These are phyloP conservation scores for Caenorhabditis sp. DNA, from an alignment of 2,888 invertebrate genomes.

Conservation along the genomic window DNA sequence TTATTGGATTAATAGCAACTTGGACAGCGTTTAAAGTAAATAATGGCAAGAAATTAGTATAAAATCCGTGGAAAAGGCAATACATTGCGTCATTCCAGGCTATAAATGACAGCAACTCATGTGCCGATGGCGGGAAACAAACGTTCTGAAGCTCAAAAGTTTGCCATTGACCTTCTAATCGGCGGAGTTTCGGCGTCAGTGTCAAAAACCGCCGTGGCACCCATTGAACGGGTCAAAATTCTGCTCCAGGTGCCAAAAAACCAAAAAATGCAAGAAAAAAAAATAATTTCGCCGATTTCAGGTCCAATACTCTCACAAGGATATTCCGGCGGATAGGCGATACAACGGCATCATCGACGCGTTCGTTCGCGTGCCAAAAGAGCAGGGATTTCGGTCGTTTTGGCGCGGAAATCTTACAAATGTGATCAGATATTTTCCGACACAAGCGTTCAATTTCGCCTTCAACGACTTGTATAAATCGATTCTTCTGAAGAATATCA, in stretches of 20 bases:
- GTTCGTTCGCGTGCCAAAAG: slow-evolving; percentile 65
- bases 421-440: slow-evolving; percentile 68
- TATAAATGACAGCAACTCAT: slow-evolving; percentile 31
- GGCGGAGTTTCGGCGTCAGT: slow-evolving; percentile 68
- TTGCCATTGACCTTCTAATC: slow-evolving; percentile 61
- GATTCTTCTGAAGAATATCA: slow-evolving; percentile 58
- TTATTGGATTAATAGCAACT: no score
- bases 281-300: no score
- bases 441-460: slow-evolving; percentile 70
- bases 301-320: slow-evolving; percentile 71
- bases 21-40: no score
- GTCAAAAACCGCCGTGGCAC: slow-evolving; percentile 70
- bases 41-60: neutral
- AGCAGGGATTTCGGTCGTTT: slow-evolving; percentile 68
- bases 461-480: slow-evolving; percentile 71
- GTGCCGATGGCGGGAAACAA: slow-evolving; percentile 8
- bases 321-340: slow-evolving; percentile 62
- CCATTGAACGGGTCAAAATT: slow-evolving; percentile 69
- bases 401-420: slow-evolving; percentile 71
- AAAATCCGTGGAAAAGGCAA: neutral
- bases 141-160: slow-evolving; percentile 58
- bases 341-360: slow-evolving; percentile 69
- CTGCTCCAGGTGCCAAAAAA: slow-evolving; percentile 59
- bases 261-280: neutral
- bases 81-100: slow-evolving; percentile 40